Evolutionary conservation across 1,140 invertebrate genomes (phyloP), one percentile per base, ranked within the genome.

Genomic region (Hesperophylax magnus): DNA sequence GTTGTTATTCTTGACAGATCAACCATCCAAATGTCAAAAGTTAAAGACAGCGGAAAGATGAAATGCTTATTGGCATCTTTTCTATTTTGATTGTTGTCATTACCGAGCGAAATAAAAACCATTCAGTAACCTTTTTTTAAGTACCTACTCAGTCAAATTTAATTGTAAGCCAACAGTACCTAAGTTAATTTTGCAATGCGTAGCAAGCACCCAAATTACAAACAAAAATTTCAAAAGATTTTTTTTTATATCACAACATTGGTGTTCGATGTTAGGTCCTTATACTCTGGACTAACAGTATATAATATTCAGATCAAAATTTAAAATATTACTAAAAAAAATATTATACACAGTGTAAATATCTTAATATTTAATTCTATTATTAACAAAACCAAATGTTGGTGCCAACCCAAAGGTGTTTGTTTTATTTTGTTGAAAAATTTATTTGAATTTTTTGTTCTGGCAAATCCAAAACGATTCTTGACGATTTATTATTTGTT

Each of bases 351-450:
- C 34, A 6, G 9, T 75, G 52, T 47, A 67, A 78, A 63, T 39
- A 78, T 18, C 27, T 34, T 63, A 27, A 78, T 63, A 47, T 78
- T 27, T 75, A 24, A 56, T 56, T 75, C 22, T 75, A 60, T 47
- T 72, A 75, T 75, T 67, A 78, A 67, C 53, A 78, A 67, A 74
- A 61, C 60, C 76, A 67, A 61, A 47, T 14, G 39, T 47, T 47
- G 39, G 39, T 47, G 39, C 53, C 76, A 78, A 78, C 81, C 81
- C 81, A 83, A 83, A 83, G 81, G 81, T 83, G 81, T 76, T 79
- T 54, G 63, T 74, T 74, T 58, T 22, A 47, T 14, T 58, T 52
- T 52, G 18, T n/a, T 27, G n/a, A 71, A 47, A 39, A 8, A 71
- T 24, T 24, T 20, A 71, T 71, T 24, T 20, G 2, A 39, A 15